Percentiles rank a stretch among this genome's conserved stretches.
These are phyloP conservation scores for Mastomys natalensis DNA, from an alignment of 2,113 vertebrate genomes.

Conservation along the genomic window DNA sequence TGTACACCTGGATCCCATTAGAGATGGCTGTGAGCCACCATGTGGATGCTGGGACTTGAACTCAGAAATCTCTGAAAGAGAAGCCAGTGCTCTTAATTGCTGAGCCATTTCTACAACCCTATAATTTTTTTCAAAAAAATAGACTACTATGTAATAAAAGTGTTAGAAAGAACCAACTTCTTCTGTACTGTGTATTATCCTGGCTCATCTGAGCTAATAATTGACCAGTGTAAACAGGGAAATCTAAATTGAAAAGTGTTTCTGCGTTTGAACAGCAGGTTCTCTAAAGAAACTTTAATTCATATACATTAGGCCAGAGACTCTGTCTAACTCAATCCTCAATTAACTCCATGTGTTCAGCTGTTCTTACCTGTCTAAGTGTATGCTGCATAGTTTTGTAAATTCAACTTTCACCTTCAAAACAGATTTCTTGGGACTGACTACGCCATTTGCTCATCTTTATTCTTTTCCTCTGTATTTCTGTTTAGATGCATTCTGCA, in stretches of 20 bases:
- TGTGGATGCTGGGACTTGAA: neutral
- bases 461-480: neutral
- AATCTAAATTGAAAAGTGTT: conserved; percentile 26
- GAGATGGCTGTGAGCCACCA: neutral
- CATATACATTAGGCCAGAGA: neutral
- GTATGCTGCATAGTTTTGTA: neutral
- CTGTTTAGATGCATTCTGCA: neutral
- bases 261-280: conserved; percentile 17
- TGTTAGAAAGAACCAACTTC: neutral
- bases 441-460: neutral
- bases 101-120: neutral
- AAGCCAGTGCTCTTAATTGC: neutral
- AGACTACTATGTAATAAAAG: neutral
- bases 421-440: neutral
- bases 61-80: neutral
- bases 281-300: conserved; percentile 37
- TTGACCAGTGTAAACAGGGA: conserved; percentile 16
- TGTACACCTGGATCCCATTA: neutral
- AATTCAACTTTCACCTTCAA: neutral
- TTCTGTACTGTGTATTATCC: neutral
- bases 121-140: neutral
- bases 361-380: conserved; percentile 11
- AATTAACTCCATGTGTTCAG: conserved; percentile 20
- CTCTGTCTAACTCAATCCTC: conserved; percentile 51
- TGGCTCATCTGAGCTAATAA: neutral